Conservation (phyloP, 2,797 vertebrate genomes). For the Silurus lanzhouensis region DNA sequence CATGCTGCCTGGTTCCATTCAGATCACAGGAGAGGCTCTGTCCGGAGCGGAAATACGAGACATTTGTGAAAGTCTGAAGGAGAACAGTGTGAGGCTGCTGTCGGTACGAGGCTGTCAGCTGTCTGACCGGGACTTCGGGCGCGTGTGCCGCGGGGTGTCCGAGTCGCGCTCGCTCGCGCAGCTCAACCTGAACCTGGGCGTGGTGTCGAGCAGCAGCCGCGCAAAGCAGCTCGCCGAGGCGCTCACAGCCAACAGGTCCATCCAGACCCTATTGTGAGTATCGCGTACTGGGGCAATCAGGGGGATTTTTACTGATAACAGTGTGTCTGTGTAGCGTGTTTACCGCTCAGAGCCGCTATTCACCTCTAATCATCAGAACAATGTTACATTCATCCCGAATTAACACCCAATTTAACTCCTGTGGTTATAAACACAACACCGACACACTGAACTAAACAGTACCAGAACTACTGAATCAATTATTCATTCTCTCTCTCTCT, state of each 20-base stretch:
- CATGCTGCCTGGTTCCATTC: conserved; percentile 94
- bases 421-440: too few relatives aligned
- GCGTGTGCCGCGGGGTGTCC: conserved; percentile 85
- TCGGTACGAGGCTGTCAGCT: conserved; percentile 91
- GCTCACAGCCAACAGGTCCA: conserved; percentile 86
- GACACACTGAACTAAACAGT: too few relatives aligned
- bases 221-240: conserved; percentile 88
- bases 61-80: conserved; percentile 89
- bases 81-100: conserved; percentile 87
- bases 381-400: too few relatives aligned
- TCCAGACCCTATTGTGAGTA: conserved; percentile 95
- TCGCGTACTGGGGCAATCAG: too few relatives aligned
- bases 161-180: conserved; percentile 86
- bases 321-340: too few relatives aligned
- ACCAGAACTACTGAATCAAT: too few relatives aligned
- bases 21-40: conserved; percentile 91
- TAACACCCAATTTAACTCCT: too few relatives aligned
- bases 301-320: too few relatives aligned
- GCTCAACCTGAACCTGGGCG: conserved; percentile 94
- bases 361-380: too few relatives aligned
- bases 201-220: conserved; percentile 83
- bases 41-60: conserved; percentile 89
- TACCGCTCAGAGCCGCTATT: too few relatives aligned
- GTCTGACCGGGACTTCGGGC: conserved; percentile 90
- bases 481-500: too few relatives aligned